Evolutionary conservation across 2,113 vertebrate genomes (phyloP), one percentile per base, ranked within the genome.

Genomic region (Pardalotus punctatus): DNA sequence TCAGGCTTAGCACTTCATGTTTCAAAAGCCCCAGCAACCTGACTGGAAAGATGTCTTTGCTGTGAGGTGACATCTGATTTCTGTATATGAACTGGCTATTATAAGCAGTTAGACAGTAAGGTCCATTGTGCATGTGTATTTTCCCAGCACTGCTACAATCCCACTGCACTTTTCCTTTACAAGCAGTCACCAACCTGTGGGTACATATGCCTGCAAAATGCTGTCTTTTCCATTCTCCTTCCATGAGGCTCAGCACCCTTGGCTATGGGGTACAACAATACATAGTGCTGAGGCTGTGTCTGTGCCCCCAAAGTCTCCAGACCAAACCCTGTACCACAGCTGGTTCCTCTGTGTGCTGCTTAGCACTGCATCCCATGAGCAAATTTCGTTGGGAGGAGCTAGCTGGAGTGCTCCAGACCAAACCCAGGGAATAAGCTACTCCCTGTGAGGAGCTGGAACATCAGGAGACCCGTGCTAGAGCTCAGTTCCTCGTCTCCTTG

Each of bases 151-250:
- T 81, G 8, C n/a, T 61, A 33, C n/a, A 81, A 29, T 79, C 40
- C 57, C 25, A 57, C 7, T 1, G 0, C 25, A 7, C 33, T 58
- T 78, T 48, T 42, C 42, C n/a, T 27, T 66, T 27, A 50, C 0
- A 3, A 72, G 35, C n/a, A 53, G 47, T 45, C 67, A 33, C 42
- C 50, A 70, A n/a, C 8, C 27, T 36, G 10, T 13, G 27, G 20
- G 20, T 57, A n/a, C 15, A 9, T 23, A 7, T 15, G 6, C 27
- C 25, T 90, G 45, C 18, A 82, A 82, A 86, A 25, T 27, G 10
- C 6, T 74, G 10, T 28, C 35, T 65, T 43, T 19, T 48, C 3
- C 0, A 21, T 56, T 1, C 7, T 74, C 31, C 15, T 57, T 86
- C 58, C 1, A 1, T n/a, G 43, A 71, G 23, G 31, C 11, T 81